A percentile compares a stretch with the other conserved stretches of the same genome.
These are phyloP conservation scores for Chaetogeoica ovagalla DNA, from an alignment of 2,888 invertebrate species.

Conservation along the genomic window DNA sequence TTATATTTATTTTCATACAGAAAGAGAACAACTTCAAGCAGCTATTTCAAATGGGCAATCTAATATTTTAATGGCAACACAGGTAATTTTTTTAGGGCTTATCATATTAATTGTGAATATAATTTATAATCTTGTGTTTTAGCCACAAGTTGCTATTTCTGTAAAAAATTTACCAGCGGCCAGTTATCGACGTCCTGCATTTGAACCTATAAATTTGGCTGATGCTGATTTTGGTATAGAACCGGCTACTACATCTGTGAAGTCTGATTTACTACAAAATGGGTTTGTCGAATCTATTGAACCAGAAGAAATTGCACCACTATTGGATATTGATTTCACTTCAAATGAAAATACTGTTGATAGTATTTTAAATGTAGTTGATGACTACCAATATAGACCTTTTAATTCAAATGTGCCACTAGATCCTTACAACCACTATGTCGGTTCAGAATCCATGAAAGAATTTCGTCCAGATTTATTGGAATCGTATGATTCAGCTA, in stretches of 20 bases:
- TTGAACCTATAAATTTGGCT: slow-evolving; percentile 58
- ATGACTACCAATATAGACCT: slow-evolving; percentile 44
- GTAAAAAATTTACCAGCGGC: slow-evolving; percentile 55
- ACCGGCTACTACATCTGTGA: slow-evolving; percentile 6
- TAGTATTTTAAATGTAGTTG: slow-evolving; percentile 20
- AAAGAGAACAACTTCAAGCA: slow-evolving; percentile 43
- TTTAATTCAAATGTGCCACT: slow-evolving; percentile 31
- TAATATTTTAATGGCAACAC: neutral
- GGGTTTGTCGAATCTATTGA: slow-evolving; percentile 17
- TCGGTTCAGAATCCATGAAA: slow-evolving; percentile 20
- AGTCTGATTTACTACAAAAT: slow-evolving; percentile 26
- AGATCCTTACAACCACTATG: neutral
- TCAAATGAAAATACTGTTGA: slow-evolving; percentile 11
- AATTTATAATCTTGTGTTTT: slow-evolving; percentile 1
- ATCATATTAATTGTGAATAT: slow-evolving; percentile 26
- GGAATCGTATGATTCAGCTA: slow-evolving; percentile 49
- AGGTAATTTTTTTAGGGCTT: slow-evolving; percentile 24
- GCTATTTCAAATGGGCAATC: slow-evolving; percentile 32
- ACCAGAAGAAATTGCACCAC: slow-evolving; percentile 14
- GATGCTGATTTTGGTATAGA: slow-evolving; percentile 57
- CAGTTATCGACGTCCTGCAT: slow-evolving; percentile 57
- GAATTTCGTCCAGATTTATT: slow-evolving; percentile 54
- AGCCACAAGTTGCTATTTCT: slow-evolving; percentile 9
- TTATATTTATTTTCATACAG: slow-evolving; percentile 20
- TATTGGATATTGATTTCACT: slow-evolving; percentile 36